These are phyloP conservation scores for Ceyx cyanopectus DNA, from an alignment of 2,113 vertebrate genomes.

Conservation along the genomic window DNA sequence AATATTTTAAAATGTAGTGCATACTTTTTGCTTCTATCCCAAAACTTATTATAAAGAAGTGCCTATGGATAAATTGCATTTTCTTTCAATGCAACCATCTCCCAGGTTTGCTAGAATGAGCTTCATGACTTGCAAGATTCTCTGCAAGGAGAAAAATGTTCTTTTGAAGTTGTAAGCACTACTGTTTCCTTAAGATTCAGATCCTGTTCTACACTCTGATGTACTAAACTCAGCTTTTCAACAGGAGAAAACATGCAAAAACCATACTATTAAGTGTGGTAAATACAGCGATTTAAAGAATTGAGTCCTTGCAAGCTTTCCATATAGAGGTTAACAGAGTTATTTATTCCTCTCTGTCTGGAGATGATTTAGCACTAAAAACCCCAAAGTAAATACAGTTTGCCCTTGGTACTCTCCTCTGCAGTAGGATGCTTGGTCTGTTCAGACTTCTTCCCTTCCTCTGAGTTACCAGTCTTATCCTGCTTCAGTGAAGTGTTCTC, in stretches of 20 bases:
- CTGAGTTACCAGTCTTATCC: conserved; percentile 37
- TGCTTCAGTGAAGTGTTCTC: neutral
- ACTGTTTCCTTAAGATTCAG: neutral
- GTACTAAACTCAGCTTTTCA: conserved; percentile 5
- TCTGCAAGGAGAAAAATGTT: neutral
- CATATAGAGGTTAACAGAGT: neutral
- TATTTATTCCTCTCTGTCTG: conserved; percentile 7
- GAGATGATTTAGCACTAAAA: neutral
- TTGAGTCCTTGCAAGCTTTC: neutral
- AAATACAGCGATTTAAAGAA: neutral
- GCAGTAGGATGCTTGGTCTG: conserved; percentile 3
- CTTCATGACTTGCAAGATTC: neutral
- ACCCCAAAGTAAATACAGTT: neutral
- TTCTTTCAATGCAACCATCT: neutral
- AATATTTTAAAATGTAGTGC: neutral
- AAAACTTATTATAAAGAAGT: neutral
- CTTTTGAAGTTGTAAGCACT: neutral
- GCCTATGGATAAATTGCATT: neutral
- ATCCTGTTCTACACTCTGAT: neutral
- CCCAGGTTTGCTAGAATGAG: neutral
- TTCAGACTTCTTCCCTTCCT: conserved; percentile 52
- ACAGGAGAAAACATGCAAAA: conserved; percentile 9
- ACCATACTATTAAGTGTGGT: neutral
- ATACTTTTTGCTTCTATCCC: neutral
- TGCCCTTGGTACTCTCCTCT: conserved; percentile 33